Evolutionary conservation across 1,140 invertebrate species (phyloP).

Genomic region (Drosophila aff.): DNA sequence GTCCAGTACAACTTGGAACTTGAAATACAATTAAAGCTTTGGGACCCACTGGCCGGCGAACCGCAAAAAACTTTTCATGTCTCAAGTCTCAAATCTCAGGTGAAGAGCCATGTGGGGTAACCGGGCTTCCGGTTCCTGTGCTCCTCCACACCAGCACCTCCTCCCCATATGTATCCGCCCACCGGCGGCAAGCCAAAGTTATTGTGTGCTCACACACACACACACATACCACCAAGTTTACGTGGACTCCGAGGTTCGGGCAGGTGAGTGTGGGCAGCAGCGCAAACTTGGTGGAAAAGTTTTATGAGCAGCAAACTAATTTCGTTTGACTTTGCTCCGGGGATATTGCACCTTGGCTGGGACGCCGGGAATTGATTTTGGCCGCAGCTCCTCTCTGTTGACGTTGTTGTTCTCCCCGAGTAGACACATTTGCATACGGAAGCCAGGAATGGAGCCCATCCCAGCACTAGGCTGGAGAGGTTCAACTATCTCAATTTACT

Average conservation of each 20-base stretch:
- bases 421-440: slow-evolving; percentile 37
- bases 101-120: slow-evolving; percentile 40
- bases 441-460: neutral
- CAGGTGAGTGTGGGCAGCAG: slow-evolving; percentile 32
- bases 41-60: slow-evolving; percentile 54
- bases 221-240: slow-evolving; percentile 11
- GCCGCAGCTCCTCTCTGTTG: slow-evolving; percentile 17
- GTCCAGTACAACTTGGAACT: slow-evolving; percentile 40
- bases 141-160: neutral
- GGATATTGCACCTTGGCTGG: slow-evolving; percentile 52
- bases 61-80: slow-evolving; percentile 50
- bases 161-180: neutral
- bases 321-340: slow-evolving; percentile 57
- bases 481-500: slow-evolving; percentile 14
- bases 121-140: slow-evolving; percentile 23
- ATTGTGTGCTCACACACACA: slow-evolving; percentile 25
- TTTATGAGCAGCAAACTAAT: slow-evolving; percentile 77
- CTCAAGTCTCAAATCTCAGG: slow-evolving; percentile 51
- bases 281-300: slow-evolving; percentile 64
- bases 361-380: slow-evolving; percentile 71
- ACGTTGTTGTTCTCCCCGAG: slow-evolving; percentile 14
- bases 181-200: slow-evolving; percentile 38
- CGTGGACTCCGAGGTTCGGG: neutral
- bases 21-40: slow-evolving; percentile 76
- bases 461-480: neutral